A percentile compares a stretch with the other conserved stretches of the same genome.
phyloP scores from a whole-genome alignment of 2,113 vertebrate species.

The Neolamprologus hecqui region DNA sequence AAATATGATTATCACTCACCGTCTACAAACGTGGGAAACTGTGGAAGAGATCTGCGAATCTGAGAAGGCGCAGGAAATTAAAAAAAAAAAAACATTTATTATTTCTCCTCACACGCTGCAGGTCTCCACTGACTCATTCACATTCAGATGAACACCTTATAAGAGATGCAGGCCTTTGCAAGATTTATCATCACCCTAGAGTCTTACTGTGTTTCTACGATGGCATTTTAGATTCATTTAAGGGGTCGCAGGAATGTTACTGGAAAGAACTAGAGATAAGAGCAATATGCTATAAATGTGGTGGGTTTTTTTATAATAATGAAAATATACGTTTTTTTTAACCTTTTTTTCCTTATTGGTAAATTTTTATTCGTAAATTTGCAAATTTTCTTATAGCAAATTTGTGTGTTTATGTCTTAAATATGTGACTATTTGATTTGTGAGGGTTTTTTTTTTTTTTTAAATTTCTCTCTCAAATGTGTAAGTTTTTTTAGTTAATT shows the following conservation, averaged over 20 bases:
- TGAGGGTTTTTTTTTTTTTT: not conserved
- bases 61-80: slow-evolving; percentile 58
- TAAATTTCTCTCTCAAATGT: not conserved
- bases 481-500: not conserved
- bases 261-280: not conserved
- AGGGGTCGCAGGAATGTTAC: not conserved
- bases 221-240: not conserved
- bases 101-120: not conserved
- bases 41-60: slow-evolving; percentile 87
- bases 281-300: not conserved
- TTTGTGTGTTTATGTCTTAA: not conserved
- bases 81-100: not conserved
- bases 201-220: not conserved
- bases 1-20: slow-evolving; percentile 71
- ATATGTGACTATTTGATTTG: not conserved
- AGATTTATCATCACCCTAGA: not conserved
- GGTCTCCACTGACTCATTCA: not conserved
- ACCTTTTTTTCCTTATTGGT: too few relatives aligned
- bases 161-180: not conserved
- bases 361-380: not conserved
- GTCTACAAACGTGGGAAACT: slow-evolving; percentile 95
- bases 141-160: not conserved
- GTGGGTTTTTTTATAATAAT: too few relatives aligned
- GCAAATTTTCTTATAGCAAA: not conserved
- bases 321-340: not conserved